Base-by-base conservation (phyloP, 2,113 vertebrate species). In the Macquaria australasica region DNA sequence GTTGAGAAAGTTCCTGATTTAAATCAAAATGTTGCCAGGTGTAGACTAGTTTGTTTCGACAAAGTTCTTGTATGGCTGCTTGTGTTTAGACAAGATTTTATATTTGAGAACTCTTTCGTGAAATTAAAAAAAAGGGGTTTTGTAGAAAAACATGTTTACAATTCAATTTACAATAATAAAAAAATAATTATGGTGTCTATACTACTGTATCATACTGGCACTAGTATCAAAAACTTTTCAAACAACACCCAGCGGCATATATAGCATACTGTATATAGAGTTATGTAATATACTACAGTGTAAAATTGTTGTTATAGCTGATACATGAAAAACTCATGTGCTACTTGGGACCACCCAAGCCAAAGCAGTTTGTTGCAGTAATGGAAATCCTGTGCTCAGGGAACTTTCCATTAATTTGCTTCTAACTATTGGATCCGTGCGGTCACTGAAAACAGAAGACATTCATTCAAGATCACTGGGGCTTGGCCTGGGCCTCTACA, bases 331-430 rank as follows among this genome's bases (percentile, higher is more conserved):
- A 34, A 62, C 39, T 21, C 6, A 15, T 28, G n/a, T 56, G 45
- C 34, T 48, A 11, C 68, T 53, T 82, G 53, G 73, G 67, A 71
- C 71, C 64, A 73, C 72, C 71, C 39, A 58, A 75, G 70, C 74
- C 34, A 68, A 86, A 89, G 83, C 41, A 3, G 41, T 1, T 71
- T 69, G 76, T 8, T 2, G 67, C 67, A 67, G 77, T 81, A 84
- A 93, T 89, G 87, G 91, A 92, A 94, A 91, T 72, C 75, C 21
- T n/a, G 39, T 23, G 76, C 60, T 68, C 25, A 79, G 78, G 68
- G 81, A 92, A 90, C 67, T 88, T 94, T 91, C 89, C 90, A 81
- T 87, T 80, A 67, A 91, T 90, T 88, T 83, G 45, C 69, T 51
- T 63, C 37, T 3, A 87, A 79, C 82, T 84, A 92, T 77, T 86